A percentile compares a stretch with the other conserved stretches of the same genome.
Conservation (phyloP, 2,113 vertebrate species). For the Ranitomeya imitator region DNA sequence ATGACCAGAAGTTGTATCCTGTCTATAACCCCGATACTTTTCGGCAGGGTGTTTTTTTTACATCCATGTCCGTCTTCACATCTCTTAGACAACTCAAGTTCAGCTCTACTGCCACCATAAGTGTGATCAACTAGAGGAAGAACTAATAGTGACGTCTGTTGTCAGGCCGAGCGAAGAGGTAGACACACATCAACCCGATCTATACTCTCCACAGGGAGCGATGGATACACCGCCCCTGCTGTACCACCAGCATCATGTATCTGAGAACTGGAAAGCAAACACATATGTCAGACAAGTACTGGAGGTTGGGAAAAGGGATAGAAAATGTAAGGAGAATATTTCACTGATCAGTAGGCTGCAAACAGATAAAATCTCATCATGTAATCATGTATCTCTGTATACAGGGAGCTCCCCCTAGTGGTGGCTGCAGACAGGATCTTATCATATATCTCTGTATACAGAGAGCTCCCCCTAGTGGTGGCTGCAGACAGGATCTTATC, state of each 20-base stretch:
- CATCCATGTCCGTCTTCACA: no score
- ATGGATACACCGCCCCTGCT: not conserved
- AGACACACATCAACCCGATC: not conserved
- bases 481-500: no score
- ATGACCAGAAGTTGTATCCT: no score
- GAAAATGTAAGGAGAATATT: not conserved
- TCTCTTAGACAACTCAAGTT: not conserved
- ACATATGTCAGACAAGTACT: not conserved
- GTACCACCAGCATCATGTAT: not conserved
- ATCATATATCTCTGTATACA: no score
- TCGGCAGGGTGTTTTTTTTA: no score
- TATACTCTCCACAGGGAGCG: not conserved
- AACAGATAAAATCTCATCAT: no score
- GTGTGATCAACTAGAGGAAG: slow-evolving; percentile 9
- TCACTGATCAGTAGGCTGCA: no score
- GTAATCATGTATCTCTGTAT: no score
- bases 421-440: no score
- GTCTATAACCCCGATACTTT: no score
- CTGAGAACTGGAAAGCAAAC: not conserved
- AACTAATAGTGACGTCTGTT: slow-evolving; percentile 37
- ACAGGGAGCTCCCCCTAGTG: no score
- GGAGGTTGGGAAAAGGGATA: not conserved
- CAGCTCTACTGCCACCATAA: not conserved
- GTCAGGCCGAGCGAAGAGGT: not conserved
- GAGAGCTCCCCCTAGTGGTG: no score